phyloP scores from a whole-genome alignment of 1,140 invertebrate species.

The Zaprionus kolodkinae region DNA sequence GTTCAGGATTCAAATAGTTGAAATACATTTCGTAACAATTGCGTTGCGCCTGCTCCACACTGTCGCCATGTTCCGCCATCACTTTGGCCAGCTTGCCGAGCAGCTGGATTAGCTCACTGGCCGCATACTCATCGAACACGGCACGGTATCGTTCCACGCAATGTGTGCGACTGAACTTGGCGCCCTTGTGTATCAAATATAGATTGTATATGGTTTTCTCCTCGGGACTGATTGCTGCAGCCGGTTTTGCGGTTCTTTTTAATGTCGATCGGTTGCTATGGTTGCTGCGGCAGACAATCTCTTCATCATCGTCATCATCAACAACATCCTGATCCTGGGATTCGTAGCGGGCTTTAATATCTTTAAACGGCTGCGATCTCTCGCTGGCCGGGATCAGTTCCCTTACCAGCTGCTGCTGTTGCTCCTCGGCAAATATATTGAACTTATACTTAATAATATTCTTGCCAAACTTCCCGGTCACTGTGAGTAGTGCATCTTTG shows the following conservation, averaged over 20 bases:
- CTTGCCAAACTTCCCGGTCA: slow-evolving; percentile 82
- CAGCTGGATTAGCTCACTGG: slow-evolving; percentile 68
- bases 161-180: slow-evolving; percentile 76
- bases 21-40: slow-evolving; percentile 84
- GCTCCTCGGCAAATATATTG: slow-evolving; percentile 82
- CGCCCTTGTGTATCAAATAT: slow-evolving; percentile 78
- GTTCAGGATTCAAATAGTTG: slow-evolving; percentile 80
- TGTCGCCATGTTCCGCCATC: slow-evolving; percentile 80
- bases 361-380: slow-evolving; percentile 75
- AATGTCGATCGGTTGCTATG: background rate
- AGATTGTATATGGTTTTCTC: slow-evolving; percentile 83
- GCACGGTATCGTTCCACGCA: slow-evolving; percentile 77
- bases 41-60: slow-evolving; percentile 59
- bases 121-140: slow-evolving; percentile 78
- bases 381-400: slow-evolving; percentile 77
- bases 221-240: slow-evolving; percentile 65
- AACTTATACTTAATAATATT: slow-evolving; percentile 84
- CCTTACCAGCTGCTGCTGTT: slow-evolving; percentile 76
- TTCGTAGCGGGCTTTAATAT: slow-evolving; percentile 75
- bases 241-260: slow-evolving; percentile 4
- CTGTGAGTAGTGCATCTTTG: slow-evolving; percentile 77
- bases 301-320: slow-evolving; percentile 59
- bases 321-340: slow-evolving; percentile 23
- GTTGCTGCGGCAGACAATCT: slow-evolving; percentile 66
- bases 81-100: slow-evolving; percentile 66